phyloP scores from a whole-genome alignment of 2,888 invertebrate species.

The Trimorus sp. region DNA sequence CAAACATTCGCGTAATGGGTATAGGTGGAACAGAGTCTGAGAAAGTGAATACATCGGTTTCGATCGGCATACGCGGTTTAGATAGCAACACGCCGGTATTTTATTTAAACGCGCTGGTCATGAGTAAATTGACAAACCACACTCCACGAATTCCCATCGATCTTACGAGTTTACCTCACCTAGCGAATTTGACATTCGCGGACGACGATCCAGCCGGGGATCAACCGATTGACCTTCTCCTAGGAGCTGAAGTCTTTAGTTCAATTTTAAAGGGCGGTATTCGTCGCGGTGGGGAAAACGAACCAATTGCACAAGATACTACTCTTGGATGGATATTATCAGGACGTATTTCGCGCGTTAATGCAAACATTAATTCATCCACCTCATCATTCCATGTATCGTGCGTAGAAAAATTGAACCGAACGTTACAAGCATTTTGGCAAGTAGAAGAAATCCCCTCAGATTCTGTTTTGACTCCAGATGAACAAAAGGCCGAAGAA shows the following conservation, averaged over 20 bases:
- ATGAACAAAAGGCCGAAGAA: constrained; percentile 8
- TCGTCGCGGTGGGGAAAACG: background rate
- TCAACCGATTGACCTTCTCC: background rate
- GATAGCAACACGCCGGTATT: background rate
- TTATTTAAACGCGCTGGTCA: constrained; percentile 14
- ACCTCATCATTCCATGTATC: background rate
- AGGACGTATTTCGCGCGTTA: background rate
- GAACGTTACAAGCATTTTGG: constrained; percentile 28
- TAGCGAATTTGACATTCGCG: background rate
- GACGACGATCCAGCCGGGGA: background rate
- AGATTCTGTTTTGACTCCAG: background rate
- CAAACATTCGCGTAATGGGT: constrained; percentile 11
- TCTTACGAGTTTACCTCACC: background rate
- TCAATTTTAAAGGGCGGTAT: background rate
- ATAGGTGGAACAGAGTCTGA: constrained; percentile 19
- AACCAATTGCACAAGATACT: constrained; percentile 2
- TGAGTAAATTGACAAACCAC: constrained; percentile 6
- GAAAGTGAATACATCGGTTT: background rate
- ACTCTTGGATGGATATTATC: background rate
- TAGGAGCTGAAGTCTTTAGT: constrained; percentile 5
- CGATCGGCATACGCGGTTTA: background rate
- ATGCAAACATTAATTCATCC: background rate
- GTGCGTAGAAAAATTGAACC: constrained; percentile 8
- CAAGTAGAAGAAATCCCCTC: constrained; percentile 16
- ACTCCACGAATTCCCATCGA: background rate